Percentiles rank a stretch among this genome's conserved stretches.
These are phyloP conservation scores for Chrysoperla carnea DNA, from an alignment of 1,140 invertebrate genomes.

Conservation along the genomic window DNA sequence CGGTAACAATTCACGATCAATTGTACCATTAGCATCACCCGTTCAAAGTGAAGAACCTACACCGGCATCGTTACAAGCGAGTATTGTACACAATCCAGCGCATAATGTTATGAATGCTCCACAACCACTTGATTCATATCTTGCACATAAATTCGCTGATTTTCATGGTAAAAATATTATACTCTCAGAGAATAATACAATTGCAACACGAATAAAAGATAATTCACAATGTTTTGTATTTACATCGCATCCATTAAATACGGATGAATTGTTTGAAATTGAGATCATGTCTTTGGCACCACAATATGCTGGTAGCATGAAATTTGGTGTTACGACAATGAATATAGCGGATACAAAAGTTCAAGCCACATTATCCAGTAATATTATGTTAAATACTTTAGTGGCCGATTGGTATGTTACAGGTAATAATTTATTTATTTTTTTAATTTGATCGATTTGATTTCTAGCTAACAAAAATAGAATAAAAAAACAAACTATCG, in stretches of 20 bases:
- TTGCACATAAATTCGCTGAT: constrained; percentile 29
- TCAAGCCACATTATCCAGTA: constrained; percentile 34
- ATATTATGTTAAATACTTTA: constrained; percentile 30
- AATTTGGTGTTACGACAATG: constrained; percentile 57
- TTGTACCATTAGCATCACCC: constrained; percentile 15
- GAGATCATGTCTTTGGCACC: constrained; percentile 36
- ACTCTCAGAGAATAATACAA: constrained; percentile 43
- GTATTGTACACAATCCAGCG: constrained; percentile 12
- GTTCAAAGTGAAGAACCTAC: constrained; percentile 4
- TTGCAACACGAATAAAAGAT: constrained; percentile 42
- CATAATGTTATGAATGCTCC: not conserved
- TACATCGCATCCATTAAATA: constrained; percentile 48
- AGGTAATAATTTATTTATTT: constrained; percentile 24
- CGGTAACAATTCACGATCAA: constrained; percentile 16
- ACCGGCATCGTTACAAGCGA: constrained; percentile 17
- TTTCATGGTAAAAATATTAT: constrained; percentile 58
- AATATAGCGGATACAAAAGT: constrained; percentile 39
- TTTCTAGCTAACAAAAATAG: no score
- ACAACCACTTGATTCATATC: not conserved
- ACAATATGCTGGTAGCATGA: constrained; percentile 56
- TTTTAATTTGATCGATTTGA: constrained; percentile 1
- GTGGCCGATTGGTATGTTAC: constrained; percentile 44
- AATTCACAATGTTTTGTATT: constrained; percentile 54
- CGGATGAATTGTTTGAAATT: constrained; percentile 60
- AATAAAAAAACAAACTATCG: no score